A percentile compares a stretch with the other conserved stretches of the same genome.
These are phyloP conservation scores for Mycogona germanica DNA, from an alignment of 2,888 invertebrate genomes.

Conservation along the genomic window DNA sequence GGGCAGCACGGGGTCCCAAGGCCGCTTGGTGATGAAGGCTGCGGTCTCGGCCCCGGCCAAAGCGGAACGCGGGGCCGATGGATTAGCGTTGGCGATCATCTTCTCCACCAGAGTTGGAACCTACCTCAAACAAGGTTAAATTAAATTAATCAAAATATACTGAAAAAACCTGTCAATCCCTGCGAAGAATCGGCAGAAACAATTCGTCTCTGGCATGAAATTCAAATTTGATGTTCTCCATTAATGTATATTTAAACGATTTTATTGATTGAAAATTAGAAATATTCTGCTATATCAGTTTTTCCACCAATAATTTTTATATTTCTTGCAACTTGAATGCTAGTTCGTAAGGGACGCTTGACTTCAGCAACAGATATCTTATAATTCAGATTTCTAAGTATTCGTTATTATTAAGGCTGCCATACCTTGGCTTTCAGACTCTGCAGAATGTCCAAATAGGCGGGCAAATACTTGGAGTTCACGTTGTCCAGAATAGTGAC, in stretches of 20 bases:
- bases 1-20: conserved; percentile 59
- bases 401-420: background rate
- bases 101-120: conserved; percentile 58
- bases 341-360: too few relatives aligned
- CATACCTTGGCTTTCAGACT: conserved; percentile 39
- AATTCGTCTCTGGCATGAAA: too few relatives aligned
- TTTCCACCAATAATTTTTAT: too few relatives aligned
- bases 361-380: background rate
- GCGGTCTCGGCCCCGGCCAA: conserved; percentile 47
- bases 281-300: too few relatives aligned
- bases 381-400: background rate
- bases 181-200: too few relatives aligned
- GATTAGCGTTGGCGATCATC: conserved; percentile 42
- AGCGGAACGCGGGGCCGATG: conserved; percentile 22
- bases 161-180: too few relatives aligned
- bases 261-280: too few relatives aligned
- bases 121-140: conserved; percentile 29
- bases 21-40: conserved; percentile 48
- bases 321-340: too few relatives aligned
- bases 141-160: background rate
- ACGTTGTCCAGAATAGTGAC: conserved; percentile 52
- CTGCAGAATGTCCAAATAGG: conserved; percentile 65
- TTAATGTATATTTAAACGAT: too few relatives aligned
- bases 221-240: too few relatives aligned
- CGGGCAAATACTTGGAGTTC: conserved; percentile 50